Conservation (phyloP, 53 echinoderm and acorn worm species). For the Echinarachnius parma region DNA sequence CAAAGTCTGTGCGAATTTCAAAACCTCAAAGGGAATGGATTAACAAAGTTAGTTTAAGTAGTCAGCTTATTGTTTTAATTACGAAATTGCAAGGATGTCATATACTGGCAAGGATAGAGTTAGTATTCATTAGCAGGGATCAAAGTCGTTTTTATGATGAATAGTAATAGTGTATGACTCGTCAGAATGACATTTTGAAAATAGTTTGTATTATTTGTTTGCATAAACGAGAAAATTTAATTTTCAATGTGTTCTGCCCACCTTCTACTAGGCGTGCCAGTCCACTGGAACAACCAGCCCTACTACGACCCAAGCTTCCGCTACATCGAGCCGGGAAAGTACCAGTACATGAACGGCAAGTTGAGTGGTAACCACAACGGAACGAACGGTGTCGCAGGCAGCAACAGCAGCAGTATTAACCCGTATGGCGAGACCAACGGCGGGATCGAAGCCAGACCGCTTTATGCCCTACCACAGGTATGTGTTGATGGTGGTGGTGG, state of each 20-base stretch:
- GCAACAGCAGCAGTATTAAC: conserved; percentile 40
- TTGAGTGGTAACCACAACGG: conserved; percentile 47
- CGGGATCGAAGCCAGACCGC: conserved; percentile 67
- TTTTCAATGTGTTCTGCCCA: not conserved
- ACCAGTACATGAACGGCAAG: conserved; percentile 61
- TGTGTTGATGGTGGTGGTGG: not conserved
- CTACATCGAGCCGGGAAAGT: conserved; percentile 44
- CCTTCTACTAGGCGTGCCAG: conserved; percentile 6
- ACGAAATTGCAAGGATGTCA: no score
- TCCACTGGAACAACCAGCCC: conserved; percentile 39
- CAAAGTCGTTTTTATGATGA: no score
- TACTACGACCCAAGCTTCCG: conserved; percentile 45
- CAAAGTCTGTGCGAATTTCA: no score
- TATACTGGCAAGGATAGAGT: no score
- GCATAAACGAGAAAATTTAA: not conserved
- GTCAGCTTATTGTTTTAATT: no score
- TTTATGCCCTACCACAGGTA: conserved; percentile 91
- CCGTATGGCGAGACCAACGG: conserved; percentile 54
- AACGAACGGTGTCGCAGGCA: conserved; percentile 27
- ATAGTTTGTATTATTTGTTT: not conserved
- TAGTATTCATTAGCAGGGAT: no score
- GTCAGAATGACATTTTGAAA: no score
- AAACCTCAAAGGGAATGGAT: no score
- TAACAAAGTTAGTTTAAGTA: no score
- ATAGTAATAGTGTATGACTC: no score